Base-by-base conservation (phyloP, 2,113 vertebrate genomes). In the Corynorhinus townsendii region DNA sequence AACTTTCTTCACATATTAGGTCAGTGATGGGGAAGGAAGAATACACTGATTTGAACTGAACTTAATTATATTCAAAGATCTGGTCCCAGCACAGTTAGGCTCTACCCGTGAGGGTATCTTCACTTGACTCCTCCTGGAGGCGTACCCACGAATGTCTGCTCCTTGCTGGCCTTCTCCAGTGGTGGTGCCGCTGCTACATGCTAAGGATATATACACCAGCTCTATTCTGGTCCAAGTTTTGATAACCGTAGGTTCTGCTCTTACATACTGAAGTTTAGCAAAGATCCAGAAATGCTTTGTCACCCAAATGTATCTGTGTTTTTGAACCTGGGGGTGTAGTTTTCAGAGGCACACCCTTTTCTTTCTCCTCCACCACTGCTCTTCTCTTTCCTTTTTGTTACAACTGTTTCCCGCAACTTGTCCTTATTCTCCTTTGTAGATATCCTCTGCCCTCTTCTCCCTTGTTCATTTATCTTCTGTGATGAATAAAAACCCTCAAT, bases 401-500 rank as follows among this genome's bases (percentile, higher is more conserved):
- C 10, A 56, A 4, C 24, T 22, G 28, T 2, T 47, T 7, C 7
- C 64, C 5, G 20, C 24, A 22, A 26, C 14, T 30, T 33, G 45
- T 79, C 35, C 11, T 54, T 43, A 28, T 7, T n/a, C 43, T 89
- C 59, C 20, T n/a, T 76, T 49, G 62, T 24, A 62, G 43, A 19
- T 5, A 52, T 24, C 26, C 33, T 92, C 93, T 79, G 30, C 19
- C 35, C 33, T 68, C 28, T n/a, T 12, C 30, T 68, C 24, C 43
- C 43, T 72, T 40, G 28, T 49, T 33, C 75, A 11, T 80, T 30
- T 77, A n/a, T 52, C 77, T 94, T 95, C 80, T 64, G 30, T 64
- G 62, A 93, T 19, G 77, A 86, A 75, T 66, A 30, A 49, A 91
- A 89, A 81, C 24, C 68, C 45, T 68, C 52, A 64, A 5, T 80